phyloP scores from a whole-genome alignment of 2,113 vertebrate species.

The Nettapus auritus region DNA sequence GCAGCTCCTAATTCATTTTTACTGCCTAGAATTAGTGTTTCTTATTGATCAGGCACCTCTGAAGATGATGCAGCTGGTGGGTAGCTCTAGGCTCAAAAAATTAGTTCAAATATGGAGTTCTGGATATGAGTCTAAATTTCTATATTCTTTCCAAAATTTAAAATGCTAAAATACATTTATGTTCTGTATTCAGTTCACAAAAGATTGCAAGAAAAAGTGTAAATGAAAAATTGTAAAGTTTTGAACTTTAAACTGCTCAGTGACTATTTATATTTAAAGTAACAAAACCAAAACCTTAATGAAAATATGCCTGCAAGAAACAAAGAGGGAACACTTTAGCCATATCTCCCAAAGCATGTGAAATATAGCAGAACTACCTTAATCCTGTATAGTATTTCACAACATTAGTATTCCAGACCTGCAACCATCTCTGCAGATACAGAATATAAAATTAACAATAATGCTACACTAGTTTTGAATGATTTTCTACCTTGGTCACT shows the following conservation, averaged over 20 bases:
- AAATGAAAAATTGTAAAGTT: not conserved
- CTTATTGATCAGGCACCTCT: not conserved
- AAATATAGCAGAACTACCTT: not conserved
- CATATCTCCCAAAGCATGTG: not conserved
- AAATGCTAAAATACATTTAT: not conserved
- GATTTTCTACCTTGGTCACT: not conserved
- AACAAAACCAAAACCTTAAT: not conserved
- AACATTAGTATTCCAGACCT: accelerated
- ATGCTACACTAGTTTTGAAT: not conserved
- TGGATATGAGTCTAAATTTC: not conserved
- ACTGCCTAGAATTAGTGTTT: not conserved
- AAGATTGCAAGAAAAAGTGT: not conserved
- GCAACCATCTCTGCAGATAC: not conserved
- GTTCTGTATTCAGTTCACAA: not conserved
- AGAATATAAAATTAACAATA: not conserved
- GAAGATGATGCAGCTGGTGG: not conserved
- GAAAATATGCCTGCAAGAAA: not conserved
- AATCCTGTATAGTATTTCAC: not conserved
- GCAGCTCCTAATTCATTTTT: not conserved
- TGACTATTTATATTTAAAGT: not conserved
- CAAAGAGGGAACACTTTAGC: not conserved
- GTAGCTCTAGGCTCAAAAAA: not conserved
- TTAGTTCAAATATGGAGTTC: not conserved
- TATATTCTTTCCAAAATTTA: not conserved
- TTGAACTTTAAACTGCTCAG: not conserved